phyloP scores from a whole-genome alignment of 2,888 invertebrate species.

The Pristionchus entomophagus region DNA sequence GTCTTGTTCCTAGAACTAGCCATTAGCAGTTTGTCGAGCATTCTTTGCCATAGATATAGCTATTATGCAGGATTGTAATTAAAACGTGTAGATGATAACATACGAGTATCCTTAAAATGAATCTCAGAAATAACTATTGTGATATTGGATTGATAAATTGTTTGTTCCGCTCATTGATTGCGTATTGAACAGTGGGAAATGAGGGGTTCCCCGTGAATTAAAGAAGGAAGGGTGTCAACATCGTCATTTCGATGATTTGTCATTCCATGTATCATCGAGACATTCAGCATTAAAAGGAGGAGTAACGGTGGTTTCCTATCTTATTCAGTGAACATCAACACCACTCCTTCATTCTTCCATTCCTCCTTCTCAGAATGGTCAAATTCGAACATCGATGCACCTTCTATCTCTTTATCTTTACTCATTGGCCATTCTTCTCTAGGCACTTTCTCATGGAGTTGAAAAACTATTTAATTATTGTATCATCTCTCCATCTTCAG shows the following conservation, averaged over 20 bases:
- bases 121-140: background rate
- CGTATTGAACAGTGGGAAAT: background rate
- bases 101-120: background rate
- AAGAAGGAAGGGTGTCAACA: too few relatives aligned
- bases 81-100: background rate
- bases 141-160: background rate
- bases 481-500: background rate
- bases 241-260: background rate
- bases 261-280: background rate
- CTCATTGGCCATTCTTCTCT: background rate
- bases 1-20: background rate
- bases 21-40: too few relatives aligned
- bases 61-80: background rate
- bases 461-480: too few relatives aligned
- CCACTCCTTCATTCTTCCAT: too few relatives aligned
- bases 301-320: background rate
- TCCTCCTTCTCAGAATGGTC: background rate
- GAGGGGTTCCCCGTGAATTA: background rate
- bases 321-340: background rate
- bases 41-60: too few relatives aligned
- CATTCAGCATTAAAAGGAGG: background rate
- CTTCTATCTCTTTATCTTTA: background rate
- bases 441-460: background rate
- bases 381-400: constrained; percentile 9
- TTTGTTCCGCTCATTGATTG: background rate